Evolutionary conservation across 2,888 invertebrate genomes (phyloP).

Genomic region (Drosophila phalerata): DNA sequence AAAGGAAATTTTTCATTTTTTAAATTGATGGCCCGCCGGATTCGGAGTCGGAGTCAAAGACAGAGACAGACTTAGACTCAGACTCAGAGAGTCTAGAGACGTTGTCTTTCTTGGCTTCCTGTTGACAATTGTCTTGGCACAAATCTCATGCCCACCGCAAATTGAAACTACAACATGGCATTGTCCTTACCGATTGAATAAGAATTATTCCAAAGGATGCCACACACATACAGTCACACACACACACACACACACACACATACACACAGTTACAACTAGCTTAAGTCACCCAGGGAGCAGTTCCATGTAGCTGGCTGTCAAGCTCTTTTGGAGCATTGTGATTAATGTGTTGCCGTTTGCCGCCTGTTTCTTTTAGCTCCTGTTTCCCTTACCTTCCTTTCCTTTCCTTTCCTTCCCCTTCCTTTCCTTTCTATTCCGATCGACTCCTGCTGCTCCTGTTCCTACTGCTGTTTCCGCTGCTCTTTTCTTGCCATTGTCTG

Average conservation of each 20-base stretch:
- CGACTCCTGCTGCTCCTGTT: constrained; percentile 30
- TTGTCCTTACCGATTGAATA: constrained; percentile 82
- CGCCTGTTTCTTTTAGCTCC: constrained; percentile 41
- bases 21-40: constrained; percentile 78
- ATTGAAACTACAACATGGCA: constrained; percentile 79
- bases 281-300: constrained; percentile 72
- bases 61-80: constrained; percentile 9
- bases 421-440: constrained; percentile 6
- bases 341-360: constrained; percentile 73
- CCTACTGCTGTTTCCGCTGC: constrained; percentile 35
- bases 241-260: constrained; percentile 58
- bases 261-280: constrained; percentile 20
- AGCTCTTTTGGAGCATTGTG: constrained; percentile 81
- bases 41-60: constrained; percentile 44
- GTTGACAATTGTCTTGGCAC: constrained; percentile 82
- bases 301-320: constrained; percentile 77
- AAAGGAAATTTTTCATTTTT: constrained; percentile 79
- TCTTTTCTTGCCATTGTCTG: constrained; percentile 69
- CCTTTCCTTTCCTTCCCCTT: constrained; percentile 33
- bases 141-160: constrained; percentile 81
- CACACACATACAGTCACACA: constrained; percentile 62
- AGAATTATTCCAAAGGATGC: constrained; percentile 82
- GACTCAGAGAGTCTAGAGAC: constrained; percentile 12
- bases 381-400: constrained; percentile 8
- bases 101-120: constrained; percentile 64